Base-by-base conservation (phyloP, 2,888 invertebrate species). In the Lottia gigantea region DNA sequence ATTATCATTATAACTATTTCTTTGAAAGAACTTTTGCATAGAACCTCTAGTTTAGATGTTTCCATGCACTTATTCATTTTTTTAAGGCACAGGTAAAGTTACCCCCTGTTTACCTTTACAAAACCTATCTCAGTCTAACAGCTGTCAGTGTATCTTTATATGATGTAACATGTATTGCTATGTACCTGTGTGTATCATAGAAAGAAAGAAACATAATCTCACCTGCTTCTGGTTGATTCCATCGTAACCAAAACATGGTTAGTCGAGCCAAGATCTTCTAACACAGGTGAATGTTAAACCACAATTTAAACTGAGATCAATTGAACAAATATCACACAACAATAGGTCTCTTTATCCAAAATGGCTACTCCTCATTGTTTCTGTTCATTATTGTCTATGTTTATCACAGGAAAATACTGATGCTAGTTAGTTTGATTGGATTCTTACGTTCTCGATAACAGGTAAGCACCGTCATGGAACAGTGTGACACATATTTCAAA, bases 191-290 rank as follows among this genome's bases (percentile, higher is more conserved):
- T 40, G 11, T 1, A 40, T 40, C 8, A 6, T 40, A 8, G 7
- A 40, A 8, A 40, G 11, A 40, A 40, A 40, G 11, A 7, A 23
- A 49, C n/a, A 49, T 49, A 23, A 55, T 55, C 55, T 55, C 55
- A 55, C 55, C 55, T 55, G 55, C 19, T 55, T 55, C 55, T 12
- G 55, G 55, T 14, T 55, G 55, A 55, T 55, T 55, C 55, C 55
- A 55, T 19, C 55, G 23, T 55, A 55, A 55, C 55, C 55, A 55
- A 55, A 55, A 55, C 55, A 55, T 55, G 12, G 55, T 14, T 55
- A 23, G 40, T 40, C 40, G 40, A 40, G 40, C 40, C 40, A 40
- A 40, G 40, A 40, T 40, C 40, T 40, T 40, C 19, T 55, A 23
- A 55, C 23, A 19, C 55, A 55, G 55, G 55, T 55, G 55, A 55